phyloP scores from a whole-genome alignment of 2,113 vertebrate species.

The Tonatia bakeri region DNA sequence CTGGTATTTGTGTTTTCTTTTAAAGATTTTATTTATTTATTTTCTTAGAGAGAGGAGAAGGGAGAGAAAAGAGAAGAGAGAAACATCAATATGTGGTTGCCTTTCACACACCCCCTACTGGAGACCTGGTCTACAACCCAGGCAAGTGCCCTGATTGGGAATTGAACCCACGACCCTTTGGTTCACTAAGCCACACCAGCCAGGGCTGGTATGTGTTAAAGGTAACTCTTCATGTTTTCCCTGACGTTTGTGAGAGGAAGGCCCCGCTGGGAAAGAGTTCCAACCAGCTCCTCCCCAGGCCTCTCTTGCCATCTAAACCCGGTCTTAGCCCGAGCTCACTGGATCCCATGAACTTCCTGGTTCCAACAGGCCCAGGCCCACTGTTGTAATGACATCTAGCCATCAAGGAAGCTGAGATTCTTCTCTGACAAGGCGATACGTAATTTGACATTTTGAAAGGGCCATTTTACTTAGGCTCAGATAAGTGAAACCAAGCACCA shows the following conservation, averaged over 20 bases:
- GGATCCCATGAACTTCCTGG: not conserved
- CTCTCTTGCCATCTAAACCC: not conserved
- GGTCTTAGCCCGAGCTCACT: accelerated
- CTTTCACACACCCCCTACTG: no score
- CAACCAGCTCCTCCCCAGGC: not conserved
- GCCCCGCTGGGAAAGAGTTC: no score
- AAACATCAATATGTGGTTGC: no score
- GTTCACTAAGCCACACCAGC: no score
- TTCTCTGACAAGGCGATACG: not conserved
- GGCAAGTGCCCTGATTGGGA: no score
- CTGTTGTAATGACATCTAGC: not conserved
- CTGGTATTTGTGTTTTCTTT: not conserved
- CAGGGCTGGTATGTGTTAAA: not conserved
- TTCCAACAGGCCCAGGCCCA: not conserved
- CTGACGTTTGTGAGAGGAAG: not conserved
- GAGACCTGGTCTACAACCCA: no score
- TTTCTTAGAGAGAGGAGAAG: no score
- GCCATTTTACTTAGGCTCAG: not conserved
- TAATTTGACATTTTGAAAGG: not conserved
- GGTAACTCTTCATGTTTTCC: not conserved
- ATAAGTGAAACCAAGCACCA: not conserved
- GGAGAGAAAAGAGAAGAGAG: no score
- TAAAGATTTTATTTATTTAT: no score
- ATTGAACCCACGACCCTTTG: no score
- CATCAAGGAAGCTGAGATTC: not conserved